These are phyloP conservation scores for Lamprotornis superbus DNA, from an alignment of 2,113 vertebrate species.

Conservation along the genomic window DNA sequence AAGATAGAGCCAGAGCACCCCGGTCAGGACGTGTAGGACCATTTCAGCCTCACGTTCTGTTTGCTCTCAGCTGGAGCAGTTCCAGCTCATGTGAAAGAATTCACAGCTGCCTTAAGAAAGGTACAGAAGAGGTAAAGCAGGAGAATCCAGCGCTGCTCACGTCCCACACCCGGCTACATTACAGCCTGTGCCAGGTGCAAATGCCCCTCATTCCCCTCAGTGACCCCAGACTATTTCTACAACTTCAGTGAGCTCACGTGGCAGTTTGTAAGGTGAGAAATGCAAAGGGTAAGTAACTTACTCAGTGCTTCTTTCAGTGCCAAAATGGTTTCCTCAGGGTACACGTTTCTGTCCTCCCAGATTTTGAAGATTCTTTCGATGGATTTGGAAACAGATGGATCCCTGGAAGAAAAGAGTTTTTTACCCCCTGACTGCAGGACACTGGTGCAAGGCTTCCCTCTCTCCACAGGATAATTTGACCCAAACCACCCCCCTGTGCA, in stretches of 20 bases:
- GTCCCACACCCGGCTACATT: fast-evolving
- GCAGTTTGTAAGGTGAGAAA: not conserved
- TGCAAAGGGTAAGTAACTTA: conserved; percentile 41
- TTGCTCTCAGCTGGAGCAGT: not conserved
- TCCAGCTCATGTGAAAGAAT: not conserved
- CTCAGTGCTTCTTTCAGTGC: conserved; percentile 82
- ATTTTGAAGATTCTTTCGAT: conserved; percentile 95
- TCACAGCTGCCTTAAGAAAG: not conserved
- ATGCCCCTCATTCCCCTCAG: fast-evolving
- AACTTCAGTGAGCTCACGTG: fast-evolving
- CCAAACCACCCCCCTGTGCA: not conserved
- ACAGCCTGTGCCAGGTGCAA: not conserved
- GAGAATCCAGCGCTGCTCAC: not conserved
- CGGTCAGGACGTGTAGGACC: fast-evolving
- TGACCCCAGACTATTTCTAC: not conserved
- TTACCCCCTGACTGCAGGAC: not conserved
- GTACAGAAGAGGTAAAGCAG: not conserved
- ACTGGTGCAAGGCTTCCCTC: fast-evolving
- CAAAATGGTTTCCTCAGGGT: conserved; percentile 88
- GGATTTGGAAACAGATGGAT: conserved; percentile 89
- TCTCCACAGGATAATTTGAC: fast-evolving
- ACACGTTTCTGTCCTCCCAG: conserved; percentile 96
- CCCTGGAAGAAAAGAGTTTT: conserved; percentile 72
- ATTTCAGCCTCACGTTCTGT: not conserved
- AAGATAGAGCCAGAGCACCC: not conserved